Base-by-base conservation (phyloP, 1,140 invertebrate genomes). In the Oscheius sp. region DNA sequence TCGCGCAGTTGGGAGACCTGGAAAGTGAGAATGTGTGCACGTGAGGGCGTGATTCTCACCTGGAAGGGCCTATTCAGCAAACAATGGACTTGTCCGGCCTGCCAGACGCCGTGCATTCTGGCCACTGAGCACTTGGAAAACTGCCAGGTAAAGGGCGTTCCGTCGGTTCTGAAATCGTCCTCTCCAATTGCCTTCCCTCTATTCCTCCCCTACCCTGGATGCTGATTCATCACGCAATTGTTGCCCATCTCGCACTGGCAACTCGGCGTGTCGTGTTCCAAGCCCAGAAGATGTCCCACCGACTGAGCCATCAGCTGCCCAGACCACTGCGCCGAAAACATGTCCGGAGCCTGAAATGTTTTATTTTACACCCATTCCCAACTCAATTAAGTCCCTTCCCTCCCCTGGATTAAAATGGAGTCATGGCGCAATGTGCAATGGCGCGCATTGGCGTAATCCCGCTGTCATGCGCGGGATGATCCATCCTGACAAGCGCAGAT, bases 121-220 rank as follows among this genome's bases (percentile, higher is more conserved):
- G 80, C 82, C 26, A 81, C 68, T 20, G 68, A 74, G 49, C 82
- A 83, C 64, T 82, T 79, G 23, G 82, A 83, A 71, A 83, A 83
- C 63, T 83, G 76, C 83, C 81, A 81, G 13, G 66, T 45, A 63
- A 81, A 81, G 7, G 81, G 52, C 3, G 81, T 73, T 0, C 79
- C 80, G 18, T 71, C 28, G 10, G 69, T 28, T 45, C 79, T 80
- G 32, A 69, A 72, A 64, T 46, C 7, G 23, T n/a, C n/a, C n/a
- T n/a, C n/a, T n/a, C n/a, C n/a, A n/a, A n/a, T n/a, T n/a, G n/a
- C n/a, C n/a, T n/a, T n/a, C n/a, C n/a, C n/a, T n/a, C n/a, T n/a
- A n/a, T n/a, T n/a, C n/a, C n/a, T 4, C 49, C 38, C 77, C 67
- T 68, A 79, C 77, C 80, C 81, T 13, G 67, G 68, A n/a, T 81